phyloP scores from a whole-genome alignment of 2,888 invertebrate genomes.

The Melanotus villosus region DNA sequence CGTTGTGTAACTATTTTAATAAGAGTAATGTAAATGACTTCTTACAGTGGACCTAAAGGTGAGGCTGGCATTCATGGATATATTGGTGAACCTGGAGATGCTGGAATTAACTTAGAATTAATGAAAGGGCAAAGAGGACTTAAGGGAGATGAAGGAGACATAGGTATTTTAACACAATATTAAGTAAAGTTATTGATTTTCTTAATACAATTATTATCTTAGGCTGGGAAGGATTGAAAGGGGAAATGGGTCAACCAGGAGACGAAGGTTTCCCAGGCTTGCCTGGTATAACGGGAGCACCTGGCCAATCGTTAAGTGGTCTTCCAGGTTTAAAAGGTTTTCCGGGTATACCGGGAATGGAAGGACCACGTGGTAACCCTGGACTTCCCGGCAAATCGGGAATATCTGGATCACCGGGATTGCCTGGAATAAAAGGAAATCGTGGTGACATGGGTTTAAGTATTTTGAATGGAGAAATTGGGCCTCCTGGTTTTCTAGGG shows the following conservation, averaged over 20 bases:
- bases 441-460: constrained; percentile 72
- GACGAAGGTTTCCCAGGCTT: constrained; percentile 70
- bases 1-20: background rate
- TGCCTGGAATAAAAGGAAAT: constrained; percentile 69
- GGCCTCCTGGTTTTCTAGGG: constrained; percentile 64
- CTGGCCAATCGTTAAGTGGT: constrained; percentile 68
- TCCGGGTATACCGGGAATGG: constrained; percentile 76
- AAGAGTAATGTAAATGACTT: background rate
- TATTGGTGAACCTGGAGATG: constrained; percentile 61
- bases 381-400: constrained; percentile 62
- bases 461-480: constrained; percentile 70
- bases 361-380: constrained; percentile 75
- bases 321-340: constrained; percentile 77
- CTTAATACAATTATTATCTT: background rate
- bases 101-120: constrained; percentile 47
- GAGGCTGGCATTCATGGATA: constrained; percentile 67
- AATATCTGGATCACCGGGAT: constrained; percentile 58
- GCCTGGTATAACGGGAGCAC: constrained; percentile 64
- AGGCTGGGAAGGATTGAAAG: constrained; percentile 65
- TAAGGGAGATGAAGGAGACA: constrained; percentile 68
- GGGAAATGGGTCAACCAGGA: constrained; percentile 73
- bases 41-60: constrained; percentile 63
- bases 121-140: constrained; percentile 66
- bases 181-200: too few relatives aligned
- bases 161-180: constrained; percentile 61